phyloP scores from a whole-genome alignment of 2,113 vertebrate species.

The Alouatta palliata region DNA sequence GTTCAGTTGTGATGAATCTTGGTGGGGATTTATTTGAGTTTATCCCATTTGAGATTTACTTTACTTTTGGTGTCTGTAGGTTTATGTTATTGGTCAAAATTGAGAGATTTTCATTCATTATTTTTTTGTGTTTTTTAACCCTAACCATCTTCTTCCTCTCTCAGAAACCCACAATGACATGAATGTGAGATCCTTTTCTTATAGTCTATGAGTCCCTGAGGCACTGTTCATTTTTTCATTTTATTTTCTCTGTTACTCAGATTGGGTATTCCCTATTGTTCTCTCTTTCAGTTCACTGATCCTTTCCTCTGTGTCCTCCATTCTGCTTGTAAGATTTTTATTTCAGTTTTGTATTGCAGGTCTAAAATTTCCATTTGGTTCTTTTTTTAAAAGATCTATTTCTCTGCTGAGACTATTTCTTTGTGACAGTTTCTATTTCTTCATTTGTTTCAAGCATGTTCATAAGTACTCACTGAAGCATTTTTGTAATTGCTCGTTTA shows the following conservation, averaged over 20 bases:
- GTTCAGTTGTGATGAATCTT: neutral
- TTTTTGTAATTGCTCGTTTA: neutral
- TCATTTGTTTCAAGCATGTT: neutral
- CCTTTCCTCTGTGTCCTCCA: neutral
- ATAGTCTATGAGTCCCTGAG: neutral
- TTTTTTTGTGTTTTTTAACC: neutral
- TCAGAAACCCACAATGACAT: neutral
- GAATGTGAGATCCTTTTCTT: neutral
- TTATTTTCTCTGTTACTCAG: neutral
- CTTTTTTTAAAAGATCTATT: neutral
- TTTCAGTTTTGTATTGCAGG: neutral
- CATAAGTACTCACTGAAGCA: neutral
- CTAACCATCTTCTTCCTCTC: neutral
- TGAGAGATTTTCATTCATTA: neutral
- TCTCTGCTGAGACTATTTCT: neutral
- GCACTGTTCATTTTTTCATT: neutral
- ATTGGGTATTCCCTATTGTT: neutral
- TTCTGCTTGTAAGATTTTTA: neutral
- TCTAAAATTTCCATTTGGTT: neutral
- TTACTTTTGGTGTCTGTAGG: neutral
- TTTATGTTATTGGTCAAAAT: neutral
- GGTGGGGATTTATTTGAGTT: neutral
- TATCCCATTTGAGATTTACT: neutral
- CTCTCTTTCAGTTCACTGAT: neutral
- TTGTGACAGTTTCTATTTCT: neutral